Percentiles rank a stretch among this genome's conserved stretches.
These are phyloP conservation scores for Euproctis similis DNA, from an alignment of 2,888 invertebrate species.

Conservation along the genomic window DNA sequence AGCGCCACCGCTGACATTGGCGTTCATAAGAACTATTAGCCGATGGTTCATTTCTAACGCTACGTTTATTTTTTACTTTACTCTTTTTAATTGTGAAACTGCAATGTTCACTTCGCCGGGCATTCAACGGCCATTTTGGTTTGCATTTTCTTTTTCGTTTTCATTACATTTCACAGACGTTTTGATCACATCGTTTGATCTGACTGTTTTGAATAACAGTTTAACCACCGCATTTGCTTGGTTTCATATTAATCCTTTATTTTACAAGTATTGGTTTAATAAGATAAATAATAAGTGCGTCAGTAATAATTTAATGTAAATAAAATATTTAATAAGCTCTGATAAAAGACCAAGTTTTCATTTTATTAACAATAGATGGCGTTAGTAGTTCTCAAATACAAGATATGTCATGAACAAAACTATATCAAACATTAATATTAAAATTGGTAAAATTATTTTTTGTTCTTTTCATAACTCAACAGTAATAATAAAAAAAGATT, in stretches of 20 bases:
- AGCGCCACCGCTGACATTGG: slow-evolving; percentile 41
- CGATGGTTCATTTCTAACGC: slow-evolving; percentile 61
- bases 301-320: no score
- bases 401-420: no score
- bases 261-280: no score
- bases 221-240: no score
- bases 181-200: slow-evolving; percentile 55
- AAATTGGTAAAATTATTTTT: no score
- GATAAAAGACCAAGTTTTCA: no score
- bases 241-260: no score
- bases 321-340: no score
- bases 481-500: no score
- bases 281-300: no score
- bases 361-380: slow-evolving; percentile 62
- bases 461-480: no score
- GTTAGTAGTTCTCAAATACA: slow-evolving; percentile 34
- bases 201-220: slow-evolving; percentile 24
- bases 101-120: slow-evolving; percentile 68
- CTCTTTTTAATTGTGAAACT: slow-evolving; percentile 68
- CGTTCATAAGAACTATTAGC: slow-evolving; percentile 46
- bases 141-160: slow-evolving; percentile 61
- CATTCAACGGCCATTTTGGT: slow-evolving; percentile 65
- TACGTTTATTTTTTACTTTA: slow-evolving; percentile 55
- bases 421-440: no score
- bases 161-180: slow-evolving; percentile 60